Evolutionary conservation across 2,113 vertebrate species (phyloP), one percentile per base, ranked within the genome.

Genomic region (Dermatemys mawii): DNA sequence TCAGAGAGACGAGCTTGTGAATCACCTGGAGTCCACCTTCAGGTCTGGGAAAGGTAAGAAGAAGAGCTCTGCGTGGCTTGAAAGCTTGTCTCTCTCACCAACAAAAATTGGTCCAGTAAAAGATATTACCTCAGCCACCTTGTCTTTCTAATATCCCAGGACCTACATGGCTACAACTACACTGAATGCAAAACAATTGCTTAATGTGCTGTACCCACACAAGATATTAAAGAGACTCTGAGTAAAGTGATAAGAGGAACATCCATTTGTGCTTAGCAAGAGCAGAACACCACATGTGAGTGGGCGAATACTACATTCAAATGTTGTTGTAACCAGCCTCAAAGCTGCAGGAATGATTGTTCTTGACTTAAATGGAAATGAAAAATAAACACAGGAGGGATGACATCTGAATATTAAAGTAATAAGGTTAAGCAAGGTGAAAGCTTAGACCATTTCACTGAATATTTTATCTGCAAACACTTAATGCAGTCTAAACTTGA

Each of bases 401-500:
- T 35, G 91, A 97, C 93, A 88, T 90, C 29, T 49, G 91, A 49
- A 87, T 93, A 84, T 76, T 38, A 10, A 85, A 76, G 46, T 73
- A 93, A 92, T 50, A 93, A 90, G 87, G 84, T 81, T 93, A 94
- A 96, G 93, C 63, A 55, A 94, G 80, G 41, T 86, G 51, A 41
- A 48, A 44, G 76, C 38, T 55, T 86, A 76, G 41, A 91, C 86
- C 1, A 5, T 93, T 96, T 91, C 86, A 88, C 83, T 93, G 92
- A 90, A 48, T 90, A 57, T 82, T 80, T 93, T 95, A 95, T 93
- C 9, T 1, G 48, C n/a, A n/a, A n/a, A 87, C 41, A 26, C 32
- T 84, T 84, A 46, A 4, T 89, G 86, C 88, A 93, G 90, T 84
- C 80, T 79, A 80, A 93, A 96, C 86, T 83, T 95, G 92, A 94